A percentile compares a stretch with the other conserved stretches of the same genome.
These are phyloP conservation scores for Bombus breviceps DNA, from an alignment of 1,140 invertebrate species.

Conservation along the genomic window DNA sequence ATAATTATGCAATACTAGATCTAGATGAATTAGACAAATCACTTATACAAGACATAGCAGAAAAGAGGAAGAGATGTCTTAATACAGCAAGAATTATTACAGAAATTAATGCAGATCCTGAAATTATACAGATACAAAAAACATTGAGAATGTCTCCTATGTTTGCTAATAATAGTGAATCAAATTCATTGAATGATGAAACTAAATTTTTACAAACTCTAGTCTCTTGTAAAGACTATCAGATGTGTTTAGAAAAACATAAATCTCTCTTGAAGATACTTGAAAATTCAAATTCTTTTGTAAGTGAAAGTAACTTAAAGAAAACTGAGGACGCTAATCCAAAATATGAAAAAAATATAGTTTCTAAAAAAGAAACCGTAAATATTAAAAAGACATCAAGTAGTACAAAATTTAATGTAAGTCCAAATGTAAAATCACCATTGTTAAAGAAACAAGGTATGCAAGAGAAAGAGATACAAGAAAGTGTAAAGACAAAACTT, in stretches of 20 bases:
- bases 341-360: background rate
- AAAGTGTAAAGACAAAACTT: constrained; percentile 25
- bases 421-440: constrained; percentile 14
- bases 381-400: background rate
- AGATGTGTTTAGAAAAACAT: constrained; percentile 57
- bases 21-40: constrained; percentile 61
- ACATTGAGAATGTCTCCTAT: constrained; percentile 33
- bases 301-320: background rate
- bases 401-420: background rate
- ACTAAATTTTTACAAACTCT: constrained; percentile 65
- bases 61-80: constrained; percentile 70
- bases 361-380: background rate
- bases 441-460: background rate
- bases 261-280: constrained; percentile 61
- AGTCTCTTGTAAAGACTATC: constrained; percentile 63
- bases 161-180: constrained; percentile 22
- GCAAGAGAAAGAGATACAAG: background rate
- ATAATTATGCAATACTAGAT: background rate
- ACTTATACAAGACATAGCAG: constrained; percentile 65
- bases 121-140: constrained; percentile 20
- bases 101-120: constrained; percentile 64
- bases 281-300: constrained; percentile 9
- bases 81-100: constrained; percentile 70
- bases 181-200: constrained; percentile 38
- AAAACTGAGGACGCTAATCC: background rate